These are phyloP conservation scores for Psammodynastes pulverulentus DNA, from an alignment of 2,113 vertebrate genomes.

Conservation along the genomic window DNA sequence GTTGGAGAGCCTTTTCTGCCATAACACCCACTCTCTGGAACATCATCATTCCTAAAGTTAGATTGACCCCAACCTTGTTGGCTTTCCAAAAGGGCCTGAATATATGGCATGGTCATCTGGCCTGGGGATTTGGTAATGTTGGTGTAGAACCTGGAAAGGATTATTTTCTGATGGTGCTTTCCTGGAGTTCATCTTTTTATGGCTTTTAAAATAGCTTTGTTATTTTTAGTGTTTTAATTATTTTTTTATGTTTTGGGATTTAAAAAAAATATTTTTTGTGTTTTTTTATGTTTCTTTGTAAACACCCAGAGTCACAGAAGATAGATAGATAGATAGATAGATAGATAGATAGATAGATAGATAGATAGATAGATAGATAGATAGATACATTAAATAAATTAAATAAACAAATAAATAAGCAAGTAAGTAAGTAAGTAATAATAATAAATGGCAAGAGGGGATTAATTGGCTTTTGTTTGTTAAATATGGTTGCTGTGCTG, in stretches of 20 bases:
- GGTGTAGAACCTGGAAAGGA: not conserved
- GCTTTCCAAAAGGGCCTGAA: not conserved
- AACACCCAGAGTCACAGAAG: not conserved
- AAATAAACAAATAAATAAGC: not conserved
- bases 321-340: not conserved
- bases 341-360: too few relatives aligned
- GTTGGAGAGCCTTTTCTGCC: not conserved
- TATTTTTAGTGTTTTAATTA: not conserved
- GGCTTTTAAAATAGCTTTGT: not conserved
- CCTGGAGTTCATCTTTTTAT: not conserved
- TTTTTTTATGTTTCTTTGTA: not conserved
- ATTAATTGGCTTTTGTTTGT: not conserved
- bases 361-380: too few relatives aligned
- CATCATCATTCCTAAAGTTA: not conserved
- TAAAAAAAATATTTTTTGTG: not conserved
- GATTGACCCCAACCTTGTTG: not conserved
- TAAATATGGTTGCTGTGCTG: not conserved
- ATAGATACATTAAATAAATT: too few relatives aligned
- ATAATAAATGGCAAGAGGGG: not conserved
- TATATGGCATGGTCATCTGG: not conserved
- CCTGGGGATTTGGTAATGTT: not conserved
- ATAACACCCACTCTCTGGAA: not conserved
- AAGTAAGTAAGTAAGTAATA: too few relatives aligned
- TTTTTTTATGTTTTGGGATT: not conserved
- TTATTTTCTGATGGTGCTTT: not conserved